Percentiles rank a stretch among this genome's conserved stretches.
Evolutionary conservation across 2,888 invertebrate species (phyloP).

Genomic region (Ramazzottius varieornatus): DNA sequence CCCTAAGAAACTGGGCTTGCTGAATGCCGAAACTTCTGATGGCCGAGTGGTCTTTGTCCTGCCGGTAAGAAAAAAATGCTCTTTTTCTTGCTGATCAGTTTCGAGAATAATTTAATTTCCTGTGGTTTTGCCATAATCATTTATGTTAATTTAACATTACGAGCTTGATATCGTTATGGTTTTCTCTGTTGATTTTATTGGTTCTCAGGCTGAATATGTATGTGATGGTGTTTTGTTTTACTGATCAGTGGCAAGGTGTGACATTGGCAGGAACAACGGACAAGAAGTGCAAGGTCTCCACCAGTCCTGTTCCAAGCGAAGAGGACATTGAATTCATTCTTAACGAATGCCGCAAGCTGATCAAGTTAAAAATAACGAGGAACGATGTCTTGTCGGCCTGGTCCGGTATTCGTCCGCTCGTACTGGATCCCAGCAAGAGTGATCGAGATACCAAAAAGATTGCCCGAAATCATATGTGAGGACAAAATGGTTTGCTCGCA

Average conservation of each 20-base stretch:
- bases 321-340: conserved; percentile 1
- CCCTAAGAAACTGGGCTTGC: neutral
- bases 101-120: neutral
- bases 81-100: neutral
- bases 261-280: conserved; percentile 3
- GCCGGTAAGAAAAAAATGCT: too few relatives aligned
- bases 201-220: too few relatives aligned
- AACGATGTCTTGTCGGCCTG: neutral
- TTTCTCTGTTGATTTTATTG: too few relatives aligned
- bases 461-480: neutral
- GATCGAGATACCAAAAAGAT: neutral
- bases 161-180: too few relatives aligned
- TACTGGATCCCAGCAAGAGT: neutral
- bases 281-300: neutral
- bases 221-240: too few relatives aligned
- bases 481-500: too few relatives aligned
- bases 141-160: too few relatives aligned
- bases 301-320: neutral
- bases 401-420: neutral
- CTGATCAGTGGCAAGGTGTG: conserved; percentile 5
- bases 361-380: neutral
- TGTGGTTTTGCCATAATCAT: too few relatives aligned
- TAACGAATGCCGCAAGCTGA: neutral
- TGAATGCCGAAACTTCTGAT: neutral
- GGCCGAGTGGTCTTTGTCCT: conserved; percentile 2